Conservation (phyloP, 2,888 invertebrate species). For the Elegia similella region DNA sequence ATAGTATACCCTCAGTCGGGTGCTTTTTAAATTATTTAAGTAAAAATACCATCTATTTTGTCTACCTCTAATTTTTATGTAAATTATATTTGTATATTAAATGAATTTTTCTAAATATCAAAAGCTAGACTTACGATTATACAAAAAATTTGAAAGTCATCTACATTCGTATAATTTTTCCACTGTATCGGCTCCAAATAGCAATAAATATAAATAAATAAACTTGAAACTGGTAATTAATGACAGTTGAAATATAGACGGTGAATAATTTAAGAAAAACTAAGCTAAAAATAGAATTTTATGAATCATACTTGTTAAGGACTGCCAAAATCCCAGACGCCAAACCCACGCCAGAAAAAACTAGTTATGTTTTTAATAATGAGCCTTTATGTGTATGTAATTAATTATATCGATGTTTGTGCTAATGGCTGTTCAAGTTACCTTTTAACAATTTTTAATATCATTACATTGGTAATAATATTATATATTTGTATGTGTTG, state of each 20-base stretch:
- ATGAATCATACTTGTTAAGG: not conserved
- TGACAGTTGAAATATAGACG: not conserved
- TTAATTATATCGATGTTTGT: too few relatives aligned
- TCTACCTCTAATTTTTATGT: too few relatives aligned
- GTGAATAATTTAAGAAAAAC: not conserved
- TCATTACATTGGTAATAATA: not conserved
- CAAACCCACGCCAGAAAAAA: conserved; percentile 1
- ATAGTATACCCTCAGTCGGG: too few relatives aligned
- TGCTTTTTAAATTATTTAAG: too few relatives aligned
- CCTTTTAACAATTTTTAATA: too few relatives aligned
- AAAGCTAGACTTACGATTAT: not conserved
- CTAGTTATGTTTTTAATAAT: not conserved
- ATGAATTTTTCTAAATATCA: not conserved
- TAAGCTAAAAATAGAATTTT: not conserved
- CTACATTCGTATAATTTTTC: conserved; percentile 11
- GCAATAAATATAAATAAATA: not conserved
- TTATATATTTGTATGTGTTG: not conserved
- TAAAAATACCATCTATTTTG: too few relatives aligned
- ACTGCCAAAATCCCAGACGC: conserved; percentile 6
- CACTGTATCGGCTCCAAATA: not conserved
- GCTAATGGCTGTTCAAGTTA: too few relatives aligned
- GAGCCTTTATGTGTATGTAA: not conserved
- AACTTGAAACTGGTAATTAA: not conserved
- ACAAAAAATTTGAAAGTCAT: conserved; percentile 11
- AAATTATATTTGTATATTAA: too few relatives aligned